These are phyloP conservation scores for Pristionchus fissidentatus DNA, from an alignment of 2,888 invertebrate genomes.

Conservation along the genomic window DNA sequence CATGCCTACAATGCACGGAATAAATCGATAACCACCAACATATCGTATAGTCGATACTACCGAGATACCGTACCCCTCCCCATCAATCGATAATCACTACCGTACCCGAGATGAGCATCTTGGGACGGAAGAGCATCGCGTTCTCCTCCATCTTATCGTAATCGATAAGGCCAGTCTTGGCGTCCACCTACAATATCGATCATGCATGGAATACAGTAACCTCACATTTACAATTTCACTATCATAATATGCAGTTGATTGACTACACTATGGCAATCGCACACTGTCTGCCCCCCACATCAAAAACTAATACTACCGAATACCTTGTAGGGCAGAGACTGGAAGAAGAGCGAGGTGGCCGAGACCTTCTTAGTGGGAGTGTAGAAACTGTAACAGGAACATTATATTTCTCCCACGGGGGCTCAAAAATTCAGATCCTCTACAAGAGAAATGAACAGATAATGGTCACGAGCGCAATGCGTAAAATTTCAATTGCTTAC, in stretches of 20 bases:
- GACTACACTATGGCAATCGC: neutral
- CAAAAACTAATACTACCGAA: neutral
- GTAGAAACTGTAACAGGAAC: slow-evolving; percentile 82
- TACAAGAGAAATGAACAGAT: too few relatives aligned
- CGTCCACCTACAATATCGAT: slow-evolving; percentile 77
- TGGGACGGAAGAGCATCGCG: slow-evolving; percentile 90
- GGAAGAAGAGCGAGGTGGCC: slow-evolving; percentile 96
- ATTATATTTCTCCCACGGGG: too few relatives aligned
- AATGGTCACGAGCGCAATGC: too few relatives aligned
- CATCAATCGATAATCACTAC: neutral
- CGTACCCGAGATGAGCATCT: slow-evolving; percentile 89
- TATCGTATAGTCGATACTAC: neutral
- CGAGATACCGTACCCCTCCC: neutral
- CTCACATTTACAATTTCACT: neutral
- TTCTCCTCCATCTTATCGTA: slow-evolving; percentile 89
- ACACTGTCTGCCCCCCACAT: neutral
- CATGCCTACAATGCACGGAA: slow-evolving; percentile 79
- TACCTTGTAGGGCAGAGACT: slow-evolving; percentile 94
- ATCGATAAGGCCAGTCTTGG: slow-evolving; percentile 89
- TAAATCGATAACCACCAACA: neutral
- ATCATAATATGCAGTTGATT: neutral
- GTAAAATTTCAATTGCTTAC: too few relatives aligned
- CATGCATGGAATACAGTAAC: neutral
- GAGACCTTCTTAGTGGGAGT: slow-evolving; percentile 92
- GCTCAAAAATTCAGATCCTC: too few relatives aligned